Evolutionary conservation across 2,888 invertebrate species (phyloP).

Genomic region (Hesperia comma): DNA sequence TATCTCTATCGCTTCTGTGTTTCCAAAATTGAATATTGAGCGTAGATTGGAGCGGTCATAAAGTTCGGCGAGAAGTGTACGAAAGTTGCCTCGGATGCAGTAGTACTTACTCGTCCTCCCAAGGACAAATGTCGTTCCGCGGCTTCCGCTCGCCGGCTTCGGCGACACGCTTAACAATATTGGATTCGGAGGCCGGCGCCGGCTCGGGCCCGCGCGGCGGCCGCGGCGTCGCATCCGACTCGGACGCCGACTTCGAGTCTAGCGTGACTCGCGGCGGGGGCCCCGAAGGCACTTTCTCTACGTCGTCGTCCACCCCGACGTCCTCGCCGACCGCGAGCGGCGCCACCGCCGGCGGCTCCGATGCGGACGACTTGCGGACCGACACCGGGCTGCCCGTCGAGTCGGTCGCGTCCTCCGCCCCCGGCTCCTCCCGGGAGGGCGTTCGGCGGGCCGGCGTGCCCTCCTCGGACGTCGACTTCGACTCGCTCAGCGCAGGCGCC

Average conservation of each 20-base stretch:
- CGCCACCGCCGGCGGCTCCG: conserved; percentile 71
- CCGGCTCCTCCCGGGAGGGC: conserved; percentile 59
- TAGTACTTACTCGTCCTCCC: conserved; percentile 96
- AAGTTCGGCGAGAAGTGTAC: background rate
- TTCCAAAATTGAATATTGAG: background rate
- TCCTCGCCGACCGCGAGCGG: conserved; percentile 88
- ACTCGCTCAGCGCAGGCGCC: conserved; percentile 36
- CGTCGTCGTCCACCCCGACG: conserved; percentile 87
- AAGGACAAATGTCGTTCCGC: conserved; percentile 94
- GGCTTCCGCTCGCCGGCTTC: conserved; percentile 72
- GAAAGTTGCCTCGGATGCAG: conserved; percentile 38
- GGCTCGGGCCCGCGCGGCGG: conserved; percentile 74
- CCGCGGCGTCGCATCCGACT: conserved; percentile 65
- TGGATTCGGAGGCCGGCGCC: conserved; percentile 72
- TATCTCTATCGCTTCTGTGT: no score
- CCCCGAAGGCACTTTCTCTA: conserved; percentile 81
- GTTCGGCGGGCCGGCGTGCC: conserved; percentile 26
- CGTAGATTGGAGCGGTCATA: background rate
- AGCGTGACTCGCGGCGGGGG: conserved; percentile 61
- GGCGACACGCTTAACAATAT: conserved; percentile 75
- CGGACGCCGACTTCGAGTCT: conserved; percentile 62
- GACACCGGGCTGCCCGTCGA: conserved; percentile 35
- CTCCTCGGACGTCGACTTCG: conserved; percentile 52
- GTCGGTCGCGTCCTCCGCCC: conserved; percentile 42
- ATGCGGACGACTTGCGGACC: conserved; percentile 36